Conservation (phyloP, 2,797 vertebrate species). For the Cyclura pinguis region DNA sequence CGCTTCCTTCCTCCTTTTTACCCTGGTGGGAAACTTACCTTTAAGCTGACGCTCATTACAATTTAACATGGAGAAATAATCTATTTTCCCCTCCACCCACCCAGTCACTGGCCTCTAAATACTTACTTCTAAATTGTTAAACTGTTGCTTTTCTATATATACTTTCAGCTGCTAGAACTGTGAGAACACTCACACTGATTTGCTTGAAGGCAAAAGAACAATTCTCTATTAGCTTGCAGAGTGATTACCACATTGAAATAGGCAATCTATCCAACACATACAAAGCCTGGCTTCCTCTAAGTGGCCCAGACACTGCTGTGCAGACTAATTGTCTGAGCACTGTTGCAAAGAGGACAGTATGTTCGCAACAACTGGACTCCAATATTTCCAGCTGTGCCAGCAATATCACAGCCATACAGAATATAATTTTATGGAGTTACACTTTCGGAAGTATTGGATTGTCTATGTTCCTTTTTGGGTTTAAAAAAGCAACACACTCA, state of each 20-base stretch:
- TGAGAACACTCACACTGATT: not conserved
- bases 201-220: not conserved
- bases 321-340: constrained; percentile 80
- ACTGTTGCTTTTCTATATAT: not conserved
- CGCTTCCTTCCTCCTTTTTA: not conserved
- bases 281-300: constrained; percentile 42
- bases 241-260: constrained; percentile 21
- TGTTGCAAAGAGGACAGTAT: constrained; percentile 74
- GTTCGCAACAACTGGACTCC: constrained; percentile 68
- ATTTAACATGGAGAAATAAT: not conserved
- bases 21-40: not conserved
- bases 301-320: constrained; percentile 70
- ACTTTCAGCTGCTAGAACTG: not conserved
- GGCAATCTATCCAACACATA: constrained; percentile 27
- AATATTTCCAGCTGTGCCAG: constrained; percentile 70
- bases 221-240: not conserved
- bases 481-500: not conserved
- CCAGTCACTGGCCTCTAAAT: not conserved
- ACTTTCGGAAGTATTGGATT: constrained; percentile 45
- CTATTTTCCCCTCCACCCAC: not conserved
- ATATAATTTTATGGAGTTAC: constrained; percentile 63
- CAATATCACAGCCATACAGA: constrained; percentile 62
- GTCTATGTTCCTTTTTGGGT: constrained; percentile 42
- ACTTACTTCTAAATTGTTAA: not conserved
- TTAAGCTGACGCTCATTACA: not conserved